Percentiles rank a stretch among this genome's conserved stretches.
Evolutionary conservation across 1,140 invertebrate genomes (phyloP).

Genomic region (Rhopalosiphum padi): DNA sequence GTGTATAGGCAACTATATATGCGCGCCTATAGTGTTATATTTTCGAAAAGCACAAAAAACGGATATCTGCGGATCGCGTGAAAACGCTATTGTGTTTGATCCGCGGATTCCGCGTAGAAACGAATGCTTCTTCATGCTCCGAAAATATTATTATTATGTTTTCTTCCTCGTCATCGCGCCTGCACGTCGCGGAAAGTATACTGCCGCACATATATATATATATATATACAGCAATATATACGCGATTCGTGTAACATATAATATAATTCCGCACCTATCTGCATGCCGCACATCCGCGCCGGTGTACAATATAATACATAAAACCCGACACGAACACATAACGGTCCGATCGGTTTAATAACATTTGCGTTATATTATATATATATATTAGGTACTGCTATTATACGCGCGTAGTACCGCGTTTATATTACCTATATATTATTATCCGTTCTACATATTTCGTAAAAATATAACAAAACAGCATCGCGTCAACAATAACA

Average conservation of each 20-base stretch:
- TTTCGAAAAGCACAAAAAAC: constrained; percentile 35
- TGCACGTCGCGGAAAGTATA: not conserved
- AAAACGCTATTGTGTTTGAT: constrained; percentile 49
- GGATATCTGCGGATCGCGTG: constrained; percentile 20
- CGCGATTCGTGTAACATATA: too few relatives aligned
- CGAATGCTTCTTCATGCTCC: constrained; percentile 50
- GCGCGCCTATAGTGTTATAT: not conserved
- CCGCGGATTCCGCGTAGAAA: constrained; percentile 28
- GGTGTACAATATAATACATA: not conserved
- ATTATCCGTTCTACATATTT: not conserved
- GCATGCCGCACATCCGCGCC: not conserved
- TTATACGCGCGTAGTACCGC: not conserved
- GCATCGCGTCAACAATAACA: not conserved
- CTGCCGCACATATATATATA: not conserved
- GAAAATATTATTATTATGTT: constrained; percentile 33
- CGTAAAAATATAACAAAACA: not conserved
- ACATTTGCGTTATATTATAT: not conserved
- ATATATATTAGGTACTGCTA: too few relatives aligned
- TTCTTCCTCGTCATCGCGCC: constrained; percentile 15
- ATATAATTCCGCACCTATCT: not conserved
- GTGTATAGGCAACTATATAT: not conserved
- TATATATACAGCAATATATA: not conserved
- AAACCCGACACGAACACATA: not conserved
- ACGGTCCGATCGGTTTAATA: not conserved
- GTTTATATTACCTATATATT: not conserved